These are phyloP conservation scores for Periphyllus acericola DNA, from an alignment of 2,888 invertebrate species.

Conservation along the genomic window DNA sequence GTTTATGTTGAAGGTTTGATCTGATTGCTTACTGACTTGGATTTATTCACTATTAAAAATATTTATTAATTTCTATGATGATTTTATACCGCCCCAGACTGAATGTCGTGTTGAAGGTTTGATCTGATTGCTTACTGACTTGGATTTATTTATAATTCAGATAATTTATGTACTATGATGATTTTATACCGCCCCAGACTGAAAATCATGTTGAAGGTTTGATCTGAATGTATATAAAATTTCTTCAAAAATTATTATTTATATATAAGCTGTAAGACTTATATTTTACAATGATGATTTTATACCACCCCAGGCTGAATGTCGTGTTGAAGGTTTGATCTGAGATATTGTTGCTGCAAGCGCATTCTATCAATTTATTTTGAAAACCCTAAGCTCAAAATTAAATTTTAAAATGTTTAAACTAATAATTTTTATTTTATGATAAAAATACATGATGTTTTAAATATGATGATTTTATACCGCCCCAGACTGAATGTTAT, in stretches of 20 bases:
- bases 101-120: conserved; percentile 46
- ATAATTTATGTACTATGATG: conserved; percentile 9
- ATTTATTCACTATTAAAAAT: too few relatives aligned
- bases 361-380: too few relatives aligned
- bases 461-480: conserved; percentile 14
- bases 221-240: conserved; percentile 12
- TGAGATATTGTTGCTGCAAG: conserved; percentile 26
- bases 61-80: not conserved
- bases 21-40: not conserved
- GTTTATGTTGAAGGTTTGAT: conserved; percentile 41
- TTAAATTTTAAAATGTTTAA: too few relatives aligned
- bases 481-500: conserved; percentile 39
- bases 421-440: too few relatives aligned
- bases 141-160: not conserved
- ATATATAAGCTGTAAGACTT: too few relatives aligned
- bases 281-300: conserved; percentile 34
- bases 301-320: conserved; percentile 54
- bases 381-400: too few relatives aligned
- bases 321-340: conserved; percentile 44
- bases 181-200: conserved; percentile 24
- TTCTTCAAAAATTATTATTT: too few relatives aligned
- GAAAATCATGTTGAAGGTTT: conserved; percentile 31
- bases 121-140: not conserved
- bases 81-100: conserved; percentile 39
- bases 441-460: not conserved